Evolutionary conservation across 30 jellyfish, hydroid and myxozoan genomes (phyloP).

Genomic region (Cassiopea andromeda): DNA sequence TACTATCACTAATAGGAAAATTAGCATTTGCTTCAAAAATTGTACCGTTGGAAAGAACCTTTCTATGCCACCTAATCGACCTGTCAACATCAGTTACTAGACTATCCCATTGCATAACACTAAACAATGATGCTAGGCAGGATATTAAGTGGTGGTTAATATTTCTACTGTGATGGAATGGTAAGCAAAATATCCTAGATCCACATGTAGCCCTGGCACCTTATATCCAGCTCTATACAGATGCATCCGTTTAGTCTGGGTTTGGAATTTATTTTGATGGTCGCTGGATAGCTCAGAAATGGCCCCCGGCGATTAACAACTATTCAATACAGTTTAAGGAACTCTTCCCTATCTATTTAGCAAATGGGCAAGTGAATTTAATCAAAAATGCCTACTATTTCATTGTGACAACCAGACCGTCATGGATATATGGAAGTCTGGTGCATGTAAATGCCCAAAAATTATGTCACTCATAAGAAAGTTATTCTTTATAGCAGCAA

Average conservation of each 20-base stretch:
- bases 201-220: background rate
- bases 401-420: background rate
- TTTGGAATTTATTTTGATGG: background rate
- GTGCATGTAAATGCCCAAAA: background rate
- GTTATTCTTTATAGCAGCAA: background rate
- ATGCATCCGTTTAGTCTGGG: constrained; percentile 29
- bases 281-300: background rate
- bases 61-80: constrained; percentile 12
- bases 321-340: constrained; percentile 10
- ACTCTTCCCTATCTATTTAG: background rate
- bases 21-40: constrained; percentile 19
- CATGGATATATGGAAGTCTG: background rate
- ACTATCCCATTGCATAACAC: background rate
- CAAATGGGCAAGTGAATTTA: background rate
- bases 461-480: background rate
- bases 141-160: constrained; percentile 17
- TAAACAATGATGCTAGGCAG: background rate
- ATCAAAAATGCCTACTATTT: background rate
- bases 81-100: constrained; percentile 2
- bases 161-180: constrained; percentile 22
- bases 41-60: background rate
- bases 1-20: constrained; percentile 32
- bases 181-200: constrained; percentile 1
- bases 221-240: background rate
- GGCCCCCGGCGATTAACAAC: background rate